Percentiles rank a stretch among this genome's conserved stretches.
phyloP scores from a whole-genome alignment of 1,140 invertebrate species.

The Mizuhopecten yessoensis region DNA sequence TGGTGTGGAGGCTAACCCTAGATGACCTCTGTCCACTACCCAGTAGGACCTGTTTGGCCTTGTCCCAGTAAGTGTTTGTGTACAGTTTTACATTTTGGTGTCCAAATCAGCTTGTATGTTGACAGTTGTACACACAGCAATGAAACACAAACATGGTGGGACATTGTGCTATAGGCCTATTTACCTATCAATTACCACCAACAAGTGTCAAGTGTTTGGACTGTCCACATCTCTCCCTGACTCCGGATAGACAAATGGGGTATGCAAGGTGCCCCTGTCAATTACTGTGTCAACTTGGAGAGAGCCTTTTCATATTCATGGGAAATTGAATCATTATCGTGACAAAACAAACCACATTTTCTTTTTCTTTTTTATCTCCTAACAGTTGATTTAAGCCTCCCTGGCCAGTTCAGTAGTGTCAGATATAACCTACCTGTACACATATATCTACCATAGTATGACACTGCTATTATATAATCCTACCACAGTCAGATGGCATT shows the following conservation, averaged over 20 bases:
- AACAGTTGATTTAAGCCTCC: neutral
- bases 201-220: neutral
- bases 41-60: neutral
- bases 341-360: neutral
- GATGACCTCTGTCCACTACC: neutral
- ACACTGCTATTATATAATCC: no score
- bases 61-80: neutral
- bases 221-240: neutral
- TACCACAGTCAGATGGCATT: no score
- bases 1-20: no score
- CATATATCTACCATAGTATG: no score
- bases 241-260: neutral
- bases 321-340: slow-evolving; percentile 1
- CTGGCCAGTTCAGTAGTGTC: neutral
- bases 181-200: slow-evolving; percentile 15
- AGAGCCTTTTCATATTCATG: neutral
- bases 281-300: neutral
- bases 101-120: slow-evolving; percentile 10
- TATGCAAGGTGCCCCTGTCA: neutral
- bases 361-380: neutral
- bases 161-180: slow-evolving; percentile 7
- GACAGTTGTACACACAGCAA: slow-evolving; percentile 20
- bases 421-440: no score
- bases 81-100: neutral
- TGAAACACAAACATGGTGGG: neutral